Conservation (phyloP, 2,888 invertebrate species). For the Agrochola lychnidis region DNA sequence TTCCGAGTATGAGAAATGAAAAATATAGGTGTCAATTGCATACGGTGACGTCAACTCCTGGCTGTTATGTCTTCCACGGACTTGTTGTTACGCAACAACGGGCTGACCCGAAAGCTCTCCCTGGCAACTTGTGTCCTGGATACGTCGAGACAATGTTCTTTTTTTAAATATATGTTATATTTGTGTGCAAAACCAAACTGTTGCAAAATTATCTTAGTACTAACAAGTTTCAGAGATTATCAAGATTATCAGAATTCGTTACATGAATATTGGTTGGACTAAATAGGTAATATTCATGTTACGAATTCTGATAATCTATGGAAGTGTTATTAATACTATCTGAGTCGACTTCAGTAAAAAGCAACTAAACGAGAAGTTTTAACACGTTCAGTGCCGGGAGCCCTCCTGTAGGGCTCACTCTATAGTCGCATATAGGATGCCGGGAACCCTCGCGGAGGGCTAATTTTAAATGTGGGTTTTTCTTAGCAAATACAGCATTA, state of each 20-base stretch:
- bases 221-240: not conserved
- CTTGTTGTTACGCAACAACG: conserved; percentile 38
- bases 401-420: too few species aligned
- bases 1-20: too few species aligned
- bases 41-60: conserved; percentile 51
- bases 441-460: too few species aligned
- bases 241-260: not conserved
- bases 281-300: not conserved
- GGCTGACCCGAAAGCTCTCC: conserved; percentile 30
- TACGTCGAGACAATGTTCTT: not conserved
- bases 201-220: not conserved
- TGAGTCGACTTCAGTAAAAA: not conserved
- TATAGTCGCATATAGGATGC: too few species aligned
- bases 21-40: conserved; percentile 69
- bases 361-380: too few species aligned
- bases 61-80: conserved; percentile 50
- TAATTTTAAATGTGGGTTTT: too few species aligned
- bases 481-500: too few species aligned
- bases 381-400: too few species aligned
- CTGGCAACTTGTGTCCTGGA: conserved; percentile 19
- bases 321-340: not conserved
- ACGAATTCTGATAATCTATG: too few species aligned
- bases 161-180: not conserved
- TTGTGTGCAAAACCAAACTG: not conserved
- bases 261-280: not conserved